Conservation (phyloP, 2,113 vertebrate species). For the Corvus cornix region DNA sequence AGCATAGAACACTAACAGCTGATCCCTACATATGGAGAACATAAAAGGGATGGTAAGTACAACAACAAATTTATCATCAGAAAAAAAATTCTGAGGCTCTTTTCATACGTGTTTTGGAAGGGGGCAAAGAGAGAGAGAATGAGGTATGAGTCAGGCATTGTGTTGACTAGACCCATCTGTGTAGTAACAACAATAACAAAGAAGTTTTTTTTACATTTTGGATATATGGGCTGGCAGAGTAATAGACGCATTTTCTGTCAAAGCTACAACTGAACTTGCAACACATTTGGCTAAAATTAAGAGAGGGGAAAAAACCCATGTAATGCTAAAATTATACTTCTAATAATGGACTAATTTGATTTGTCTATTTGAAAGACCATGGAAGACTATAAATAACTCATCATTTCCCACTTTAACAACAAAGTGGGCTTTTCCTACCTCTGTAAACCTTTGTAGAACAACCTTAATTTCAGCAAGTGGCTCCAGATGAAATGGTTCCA, state of each 20-base stretch:
- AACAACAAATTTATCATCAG: neutral
- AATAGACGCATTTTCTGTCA: neutral
- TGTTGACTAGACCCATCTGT: neutral
- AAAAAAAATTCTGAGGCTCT: neutral
- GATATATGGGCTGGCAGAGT: neutral
- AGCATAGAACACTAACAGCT: neutral
- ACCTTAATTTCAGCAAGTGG: neutral
- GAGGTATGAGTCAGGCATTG: neutral
- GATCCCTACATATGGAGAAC: neutral
- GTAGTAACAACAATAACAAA: neutral
- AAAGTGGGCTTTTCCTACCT: neutral
- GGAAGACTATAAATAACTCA: neutral
- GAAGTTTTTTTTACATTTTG: neutral
- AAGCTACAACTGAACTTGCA: neutral
- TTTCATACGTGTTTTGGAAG: neutral
- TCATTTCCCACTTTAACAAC: neutral
- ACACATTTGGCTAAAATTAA: neutral
- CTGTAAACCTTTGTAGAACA: neutral
- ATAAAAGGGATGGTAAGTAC: neutral
- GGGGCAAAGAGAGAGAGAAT: neutral
- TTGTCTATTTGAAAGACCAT: neutral
- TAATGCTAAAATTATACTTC: neutral
- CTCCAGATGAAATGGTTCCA: neutral
- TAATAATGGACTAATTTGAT: neutral
- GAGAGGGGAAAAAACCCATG: neutral